Conservation (phyloP, 2,113 vertebrate genomes). For the Chamaetylas fuelleborni region DNA sequence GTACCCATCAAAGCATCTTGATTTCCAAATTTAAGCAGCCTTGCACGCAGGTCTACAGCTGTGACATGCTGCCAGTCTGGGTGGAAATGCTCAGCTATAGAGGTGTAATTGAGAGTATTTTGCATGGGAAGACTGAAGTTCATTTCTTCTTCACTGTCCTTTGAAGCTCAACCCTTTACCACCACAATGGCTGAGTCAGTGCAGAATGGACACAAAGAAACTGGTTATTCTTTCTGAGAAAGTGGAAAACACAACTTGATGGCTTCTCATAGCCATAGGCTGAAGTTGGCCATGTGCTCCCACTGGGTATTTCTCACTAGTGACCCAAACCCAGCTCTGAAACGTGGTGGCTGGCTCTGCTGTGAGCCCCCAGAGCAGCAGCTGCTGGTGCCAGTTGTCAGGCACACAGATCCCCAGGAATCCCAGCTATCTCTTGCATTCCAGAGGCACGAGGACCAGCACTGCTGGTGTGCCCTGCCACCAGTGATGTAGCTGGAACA, state of each 20-base stretch:
- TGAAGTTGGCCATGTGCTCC: neutral
- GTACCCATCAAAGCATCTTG: neutral
- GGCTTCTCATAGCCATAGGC: neutral
- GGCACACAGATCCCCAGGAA: neutral
- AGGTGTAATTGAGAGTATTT: neutral
- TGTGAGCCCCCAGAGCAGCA: neutral
- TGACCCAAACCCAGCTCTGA: neutral
- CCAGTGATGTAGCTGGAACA: neutral
- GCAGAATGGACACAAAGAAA: neutral
- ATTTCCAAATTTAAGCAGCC: neutral
- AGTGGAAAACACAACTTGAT: neutral
- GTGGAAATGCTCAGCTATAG: neutral
- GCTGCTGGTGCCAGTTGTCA: neutral
- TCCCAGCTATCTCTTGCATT: neutral
- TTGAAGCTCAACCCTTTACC: neutral
- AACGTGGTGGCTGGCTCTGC: neutral
- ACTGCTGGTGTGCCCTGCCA: fast-evolving
- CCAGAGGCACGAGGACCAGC: neutral
- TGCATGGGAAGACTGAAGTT: neutral
- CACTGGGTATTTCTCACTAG: neutral
- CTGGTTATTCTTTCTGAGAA: neutral
- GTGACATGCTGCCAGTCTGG: neutral
- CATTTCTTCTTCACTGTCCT: neutral
- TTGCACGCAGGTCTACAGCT: neutral
- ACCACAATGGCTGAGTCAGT: neutral